Base-by-base conservation (phyloP, 2,888 invertebrate species). In the Polia nebulosa region DNA sequence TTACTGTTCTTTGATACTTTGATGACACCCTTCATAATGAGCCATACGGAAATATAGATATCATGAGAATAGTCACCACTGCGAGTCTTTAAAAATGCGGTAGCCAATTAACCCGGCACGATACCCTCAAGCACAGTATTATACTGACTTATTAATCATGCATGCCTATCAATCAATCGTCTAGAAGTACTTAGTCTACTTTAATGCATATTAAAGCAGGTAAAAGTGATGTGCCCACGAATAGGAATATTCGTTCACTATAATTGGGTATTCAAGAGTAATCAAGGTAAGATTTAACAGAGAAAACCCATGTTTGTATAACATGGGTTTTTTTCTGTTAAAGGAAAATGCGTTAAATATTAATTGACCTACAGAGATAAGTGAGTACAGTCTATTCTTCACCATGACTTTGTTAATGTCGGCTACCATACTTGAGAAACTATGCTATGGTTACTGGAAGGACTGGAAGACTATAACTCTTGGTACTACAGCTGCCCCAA, bases 241-340 rank as follows among this genome's bases (percentile, higher is more conserved):
- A 41, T 39, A 25, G 55, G 32, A 76, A 67, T 74, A 60, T 72
- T 72, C 72, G 59, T 29, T 39, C 15, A 44, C 22, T 55, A 36
- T n/a, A 17, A 36, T 32, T 57, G 11, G 17, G 17, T 20, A 56
- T 52, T 58, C 5, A 55, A 58, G n/a, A n/a, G n/a, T n/a, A n/a
- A n/a, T n/a, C n/a, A n/a, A n/a, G n/a, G n/a, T n/a, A n/a, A n/a
- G n/a, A n/a, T n/a, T n/a, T n/a, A n/a, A n/a, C n/a, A n/a, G n/a
- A n/a, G n/a, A n/a, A n/a, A n/a, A n/a, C n/a, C n/a, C n/a, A n/a
- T n/a, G n/a, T n/a, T n/a, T n/a, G n/a, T n/a, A n/a, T n/a, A n/a
- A n/a, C n/a, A n/a, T 41, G 55, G 70, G 70, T 41, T 52, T 69
- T 73, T 60, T 44, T 27, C 13, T 25, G 22, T 32, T 58, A 17